Conservation (phyloP, 2,888 invertebrate species). For the Lampropteryx suffumata region DNA sequence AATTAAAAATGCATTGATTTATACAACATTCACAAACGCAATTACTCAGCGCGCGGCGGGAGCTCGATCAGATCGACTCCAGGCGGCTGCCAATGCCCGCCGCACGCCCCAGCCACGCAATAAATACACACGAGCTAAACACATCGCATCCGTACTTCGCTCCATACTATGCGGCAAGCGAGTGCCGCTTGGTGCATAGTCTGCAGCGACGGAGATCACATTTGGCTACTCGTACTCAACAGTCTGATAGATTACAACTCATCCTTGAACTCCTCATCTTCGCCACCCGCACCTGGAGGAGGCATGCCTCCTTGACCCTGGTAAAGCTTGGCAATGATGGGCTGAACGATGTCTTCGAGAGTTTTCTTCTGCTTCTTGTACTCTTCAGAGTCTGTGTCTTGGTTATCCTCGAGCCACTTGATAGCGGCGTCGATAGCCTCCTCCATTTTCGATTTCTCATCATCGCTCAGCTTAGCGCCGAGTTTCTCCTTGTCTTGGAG, state of each 20-base stretch:
- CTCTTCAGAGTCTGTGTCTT: conserved; percentile 95
- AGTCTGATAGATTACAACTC: conserved; percentile 86
- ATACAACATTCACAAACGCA: conserved; percentile 50
- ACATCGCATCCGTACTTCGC: conserved; percentile 54
- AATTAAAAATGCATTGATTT: conserved; percentile 76
- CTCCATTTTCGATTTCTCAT: conserved; percentile 97
- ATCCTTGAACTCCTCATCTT: conserved; percentile 91
- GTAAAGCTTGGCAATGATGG: conserved; percentile 98
- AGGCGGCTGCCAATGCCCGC: conserved; percentile 41
- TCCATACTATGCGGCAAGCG: conserved; percentile 46
- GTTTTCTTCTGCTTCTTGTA: conserved; percentile 98
- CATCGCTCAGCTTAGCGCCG: conserved; percentile 93
- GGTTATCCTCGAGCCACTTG: conserved; percentile 98
- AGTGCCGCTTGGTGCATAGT: conserved; percentile 37
- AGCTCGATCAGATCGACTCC: conserved; percentile 52
- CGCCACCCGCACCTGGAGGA: conserved; percentile 88
- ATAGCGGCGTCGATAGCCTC: conserved; percentile 98
- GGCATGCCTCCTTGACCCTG: conserved; percentile 92
- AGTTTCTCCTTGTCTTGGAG: conserved; percentile 98
- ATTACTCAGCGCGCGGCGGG: conserved; percentile 42
- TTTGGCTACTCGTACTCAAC: conserved; percentile 67
- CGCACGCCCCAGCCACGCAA: conserved; percentile 57
- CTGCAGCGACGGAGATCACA: conserved; percentile 64
- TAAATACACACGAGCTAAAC: conserved; percentile 75
- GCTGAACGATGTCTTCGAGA: conserved; percentile 96